These are phyloP conservation scores for Acanthoscelides obtectus DNA, from an alignment of 2,888 invertebrate species.

Conservation along the genomic window DNA sequence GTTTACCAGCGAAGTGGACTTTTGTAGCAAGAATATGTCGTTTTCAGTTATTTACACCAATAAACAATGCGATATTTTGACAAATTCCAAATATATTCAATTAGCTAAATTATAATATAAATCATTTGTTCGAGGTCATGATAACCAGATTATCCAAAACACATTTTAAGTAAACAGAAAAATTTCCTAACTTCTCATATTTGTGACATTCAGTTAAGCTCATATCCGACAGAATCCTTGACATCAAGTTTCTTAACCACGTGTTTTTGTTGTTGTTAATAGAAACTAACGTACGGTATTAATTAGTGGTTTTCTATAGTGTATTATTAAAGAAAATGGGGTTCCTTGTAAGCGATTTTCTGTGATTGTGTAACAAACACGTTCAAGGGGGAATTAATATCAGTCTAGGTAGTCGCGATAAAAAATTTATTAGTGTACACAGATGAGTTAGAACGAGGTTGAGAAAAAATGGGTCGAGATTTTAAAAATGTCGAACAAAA, in stretches of 20 bases:
- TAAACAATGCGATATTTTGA: too few species aligned
- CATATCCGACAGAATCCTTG: background rate
- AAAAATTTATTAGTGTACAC: background rate
- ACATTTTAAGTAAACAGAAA: background rate
- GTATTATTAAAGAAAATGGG: background rate
- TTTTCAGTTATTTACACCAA: too few species aligned
- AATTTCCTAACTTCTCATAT: background rate
- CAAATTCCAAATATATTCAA: too few species aligned
- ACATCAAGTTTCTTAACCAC: conserved; percentile 1
- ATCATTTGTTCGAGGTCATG: too few species aligned
- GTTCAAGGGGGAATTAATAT: background rate
- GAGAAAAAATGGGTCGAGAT: background rate
- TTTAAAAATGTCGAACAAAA: background rate
- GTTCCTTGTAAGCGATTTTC: background rate
- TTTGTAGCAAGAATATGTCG: too few species aligned
- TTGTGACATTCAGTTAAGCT: background rate
- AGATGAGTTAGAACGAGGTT: background rate
- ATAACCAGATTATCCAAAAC: too few species aligned
- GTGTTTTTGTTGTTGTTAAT: background rate
- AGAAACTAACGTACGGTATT: too few species aligned
- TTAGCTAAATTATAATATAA: too few species aligned
- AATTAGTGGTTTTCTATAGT: background rate
- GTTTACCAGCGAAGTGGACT: too few species aligned
- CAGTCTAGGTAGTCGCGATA: background rate
- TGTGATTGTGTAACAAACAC: background rate